A percentile compares a stretch with the other conserved stretches of the same genome.
Evolutionary conservation across 2,888 invertebrate species (phyloP).

Genomic region (Spodoptera littoralis): DNA sequence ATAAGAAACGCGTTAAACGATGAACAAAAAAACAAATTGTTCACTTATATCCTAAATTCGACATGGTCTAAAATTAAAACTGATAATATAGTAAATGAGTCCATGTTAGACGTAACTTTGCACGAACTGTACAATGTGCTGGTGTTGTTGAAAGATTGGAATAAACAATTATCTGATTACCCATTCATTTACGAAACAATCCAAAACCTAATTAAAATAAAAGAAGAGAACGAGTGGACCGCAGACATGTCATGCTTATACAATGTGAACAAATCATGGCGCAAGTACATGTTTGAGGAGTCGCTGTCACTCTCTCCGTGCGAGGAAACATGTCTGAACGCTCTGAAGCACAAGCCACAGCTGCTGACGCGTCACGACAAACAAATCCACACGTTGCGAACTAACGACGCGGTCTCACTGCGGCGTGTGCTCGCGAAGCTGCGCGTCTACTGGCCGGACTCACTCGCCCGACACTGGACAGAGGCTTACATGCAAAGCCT

Average conservation of each 20-base stretch:
- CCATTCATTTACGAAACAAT: constrained; percentile 63
- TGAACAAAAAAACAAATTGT: constrained; percentile 67
- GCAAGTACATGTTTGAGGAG: constrained; percentile 71
- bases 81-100: constrained; percentile 42
- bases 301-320: constrained; percentile 66
- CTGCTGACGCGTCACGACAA: constrained; percentile 63
- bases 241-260: constrained; percentile 65
- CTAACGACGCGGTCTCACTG: constrained; percentile 61
- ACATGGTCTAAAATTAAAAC: constrained; percentile 50
- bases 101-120: constrained; percentile 56
- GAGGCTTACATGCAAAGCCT: constrained; percentile 60
- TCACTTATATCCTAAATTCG: constrained; percentile 66
- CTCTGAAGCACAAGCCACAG: constrained; percentile 73
- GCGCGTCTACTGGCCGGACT: constrained; percentile 73
- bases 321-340: constrained; percentile 72
- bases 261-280: constrained; percentile 71
- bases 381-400: constrained; percentile 60
- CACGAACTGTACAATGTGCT: constrained; percentile 55
- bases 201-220: constrained; percentile 61
- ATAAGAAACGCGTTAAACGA: constrained; percentile 52
- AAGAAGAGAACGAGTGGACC: constrained; percentile 60
- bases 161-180: constrained; percentile 65
- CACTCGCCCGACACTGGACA: constrained; percentile 67
- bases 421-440: constrained; percentile 67
- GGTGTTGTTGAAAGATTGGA: constrained; percentile 69